Percentiles rank a stretch among this genome's conserved stretches.
Conservation (phyloP, 2,888 invertebrate species). For the Timema cristinae region DNA sequence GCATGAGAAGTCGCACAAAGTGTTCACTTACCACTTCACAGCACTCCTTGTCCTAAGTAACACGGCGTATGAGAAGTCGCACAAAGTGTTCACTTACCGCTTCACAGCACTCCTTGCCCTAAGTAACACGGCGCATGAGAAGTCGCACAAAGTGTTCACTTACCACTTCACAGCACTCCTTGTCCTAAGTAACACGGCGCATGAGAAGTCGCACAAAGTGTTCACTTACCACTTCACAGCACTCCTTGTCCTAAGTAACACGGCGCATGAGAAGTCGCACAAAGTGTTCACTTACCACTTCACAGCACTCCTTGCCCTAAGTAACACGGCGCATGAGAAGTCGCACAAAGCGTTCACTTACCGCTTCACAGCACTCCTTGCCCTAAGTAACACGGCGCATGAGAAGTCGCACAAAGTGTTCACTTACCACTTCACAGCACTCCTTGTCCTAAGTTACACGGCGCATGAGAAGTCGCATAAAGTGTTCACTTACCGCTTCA, state of each 20-base stretch:
- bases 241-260: constrained; percentile 84
- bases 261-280: too few species aligned
- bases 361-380: constrained; percentile 83
- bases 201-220: too few species aligned
- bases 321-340: constrained; percentile 90
- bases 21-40: constrained; percentile 87
- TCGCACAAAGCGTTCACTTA: too few species aligned
- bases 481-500: constrained; percentile 85
- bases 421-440: constrained; percentile 85
- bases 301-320: constrained; percentile 83
- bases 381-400: constrained; percentile 90
- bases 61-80: too few species aligned
- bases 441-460: constrained; percentile 84
- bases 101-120: constrained; percentile 83
- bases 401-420: too few species aligned
- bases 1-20: too few species aligned
- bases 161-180: constrained; percentile 85
- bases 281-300: too few species aligned
- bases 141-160: too few species aligned
- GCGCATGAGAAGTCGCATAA: too few species aligned
- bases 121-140: constrained; percentile 89
- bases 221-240: constrained; percentile 86
- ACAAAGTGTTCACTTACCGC: too few species aligned
- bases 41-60: constrained; percentile 83
- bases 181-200: constrained; percentile 86